Evolutionary conservation across 2,113 vertebrate species (phyloP).

Genomic region (Barbus barbus): DNA sequence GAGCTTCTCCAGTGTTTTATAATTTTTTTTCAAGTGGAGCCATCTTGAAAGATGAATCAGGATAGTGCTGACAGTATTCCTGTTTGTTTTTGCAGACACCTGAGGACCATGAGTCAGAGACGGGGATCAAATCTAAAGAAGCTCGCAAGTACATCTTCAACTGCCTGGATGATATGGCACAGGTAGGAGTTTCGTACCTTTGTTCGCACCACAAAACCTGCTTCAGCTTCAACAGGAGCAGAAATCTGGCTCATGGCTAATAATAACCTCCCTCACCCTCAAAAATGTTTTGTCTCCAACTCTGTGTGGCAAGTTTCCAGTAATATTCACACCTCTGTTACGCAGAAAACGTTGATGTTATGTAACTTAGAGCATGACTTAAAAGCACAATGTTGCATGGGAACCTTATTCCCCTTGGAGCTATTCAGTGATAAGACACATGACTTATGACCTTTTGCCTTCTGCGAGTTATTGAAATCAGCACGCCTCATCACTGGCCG

Average conservation of each 20-base stretch:
- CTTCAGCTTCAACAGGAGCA: constrained; percentile 19
- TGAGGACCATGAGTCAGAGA: constrained; percentile 88
- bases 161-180: constrained; percentile 90
- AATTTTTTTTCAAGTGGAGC: not conserved
- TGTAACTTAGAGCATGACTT: constrained; percentile 19
- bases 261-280: not conserved
- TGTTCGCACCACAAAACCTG: not conserved
- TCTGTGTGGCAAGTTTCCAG: constrained; percentile 24
- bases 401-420: not conserved
- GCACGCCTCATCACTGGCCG: constrained; percentile 18
- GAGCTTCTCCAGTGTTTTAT: not conserved
- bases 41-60: not conserved
- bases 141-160: constrained; percentile 93
- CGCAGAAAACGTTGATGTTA: constrained; percentile 9
- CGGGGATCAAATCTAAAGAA: constrained; percentile 90
- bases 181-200: constrained; percentile 76
- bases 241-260: not conserved
- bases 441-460: constrained; percentile 10
- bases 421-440: not conserved
- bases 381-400: constrained; percentile 28
- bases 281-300: constrained; percentile 14
- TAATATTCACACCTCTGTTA: not conserved
- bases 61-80: not conserved
- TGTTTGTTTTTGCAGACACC: constrained; percentile 75
- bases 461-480: constrained; percentile 42